These are phyloP conservation scores for Nicator chloris DNA, from an alignment of 2,113 vertebrate species.

Conservation along the genomic window DNA sequence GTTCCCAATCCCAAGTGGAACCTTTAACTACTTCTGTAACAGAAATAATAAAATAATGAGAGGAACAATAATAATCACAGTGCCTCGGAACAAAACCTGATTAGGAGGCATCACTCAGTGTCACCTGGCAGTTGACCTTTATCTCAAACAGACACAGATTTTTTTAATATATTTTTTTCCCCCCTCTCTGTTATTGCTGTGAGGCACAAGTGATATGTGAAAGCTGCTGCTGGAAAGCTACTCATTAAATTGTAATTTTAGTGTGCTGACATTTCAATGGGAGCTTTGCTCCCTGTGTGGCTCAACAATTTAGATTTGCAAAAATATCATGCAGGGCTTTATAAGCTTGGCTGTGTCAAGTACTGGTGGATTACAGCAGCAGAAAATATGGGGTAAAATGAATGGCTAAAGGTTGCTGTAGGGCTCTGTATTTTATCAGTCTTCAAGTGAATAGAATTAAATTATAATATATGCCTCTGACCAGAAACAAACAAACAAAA, in stretches of 20 bases:
- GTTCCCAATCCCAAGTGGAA: neutral
- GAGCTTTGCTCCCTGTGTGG: neutral
- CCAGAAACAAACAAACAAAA: neutral
- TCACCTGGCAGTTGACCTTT: neutral
- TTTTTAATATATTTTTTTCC: neutral
- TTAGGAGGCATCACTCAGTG: neutral
- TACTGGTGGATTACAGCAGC: neutral
- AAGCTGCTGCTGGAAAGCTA: neutral
- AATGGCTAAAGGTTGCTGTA: neutral
- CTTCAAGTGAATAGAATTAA: neutral
- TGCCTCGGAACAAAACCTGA: neutral
- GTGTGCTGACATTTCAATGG: neutral
- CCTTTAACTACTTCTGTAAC: neutral
- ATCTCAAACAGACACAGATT: neutral
- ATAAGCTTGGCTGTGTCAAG: neutral
- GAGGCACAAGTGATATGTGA: neutral
- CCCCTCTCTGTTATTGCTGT: neutral
- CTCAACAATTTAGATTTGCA: neutral
- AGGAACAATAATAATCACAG: neutral
- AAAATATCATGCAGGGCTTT: neutral
- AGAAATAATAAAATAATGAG: neutral
- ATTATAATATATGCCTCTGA: neutral
- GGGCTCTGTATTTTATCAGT: neutral
- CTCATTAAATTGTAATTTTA: slow-evolving; percentile 9
- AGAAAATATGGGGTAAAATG: neutral